Conservation (phyloP, 2,797 vertebrate species). For the Heliangelus exortis region DNA sequence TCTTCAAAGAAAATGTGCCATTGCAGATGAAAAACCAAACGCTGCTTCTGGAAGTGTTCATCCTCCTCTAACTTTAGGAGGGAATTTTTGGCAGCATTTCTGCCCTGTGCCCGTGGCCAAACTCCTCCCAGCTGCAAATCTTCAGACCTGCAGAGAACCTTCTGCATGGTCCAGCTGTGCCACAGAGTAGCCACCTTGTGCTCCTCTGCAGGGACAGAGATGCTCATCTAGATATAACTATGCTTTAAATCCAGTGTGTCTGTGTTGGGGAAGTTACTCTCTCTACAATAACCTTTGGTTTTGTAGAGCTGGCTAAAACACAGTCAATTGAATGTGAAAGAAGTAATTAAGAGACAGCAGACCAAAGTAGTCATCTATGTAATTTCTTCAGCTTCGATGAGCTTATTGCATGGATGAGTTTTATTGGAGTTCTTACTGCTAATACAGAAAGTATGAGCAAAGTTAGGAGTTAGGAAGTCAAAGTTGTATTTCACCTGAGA, state of each 20-base stretch:
- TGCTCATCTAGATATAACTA: background rate
- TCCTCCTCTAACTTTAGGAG: background rate
- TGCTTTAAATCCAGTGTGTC: background rate
- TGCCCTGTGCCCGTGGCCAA: background rate
- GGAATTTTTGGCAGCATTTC: background rate
- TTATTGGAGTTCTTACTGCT: slow-evolving; percentile 16
- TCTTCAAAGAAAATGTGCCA: background rate
- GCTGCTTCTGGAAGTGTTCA: background rate
- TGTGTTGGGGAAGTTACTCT: background rate
- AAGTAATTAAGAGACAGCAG: slow-evolving; percentile 49
- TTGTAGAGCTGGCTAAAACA: slow-evolving; percentile 29
- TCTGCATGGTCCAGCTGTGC: slow-evolving; percentile 30
- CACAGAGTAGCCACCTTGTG: background rate
- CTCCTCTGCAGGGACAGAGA: background rate
- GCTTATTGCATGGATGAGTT: slow-evolving; percentile 42
- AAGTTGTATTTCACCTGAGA: background rate
- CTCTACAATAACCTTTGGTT: slow-evolving; percentile 28
- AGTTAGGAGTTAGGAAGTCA: background rate
- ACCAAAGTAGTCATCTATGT: slow-evolving; percentile 10
- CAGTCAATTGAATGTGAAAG: slow-evolving; percentile 44
- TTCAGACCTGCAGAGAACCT: slow-evolving; percentile 19
- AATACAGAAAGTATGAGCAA: background rate
- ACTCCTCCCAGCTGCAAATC: background rate
- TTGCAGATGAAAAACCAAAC: background rate
- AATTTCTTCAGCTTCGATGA: slow-evolving; percentile 49